Evolutionary conservation across 2,888 invertebrate species (phyloP), one percentile per base, ranked within the genome.

Genomic region (Pammene fasciana): DNA sequence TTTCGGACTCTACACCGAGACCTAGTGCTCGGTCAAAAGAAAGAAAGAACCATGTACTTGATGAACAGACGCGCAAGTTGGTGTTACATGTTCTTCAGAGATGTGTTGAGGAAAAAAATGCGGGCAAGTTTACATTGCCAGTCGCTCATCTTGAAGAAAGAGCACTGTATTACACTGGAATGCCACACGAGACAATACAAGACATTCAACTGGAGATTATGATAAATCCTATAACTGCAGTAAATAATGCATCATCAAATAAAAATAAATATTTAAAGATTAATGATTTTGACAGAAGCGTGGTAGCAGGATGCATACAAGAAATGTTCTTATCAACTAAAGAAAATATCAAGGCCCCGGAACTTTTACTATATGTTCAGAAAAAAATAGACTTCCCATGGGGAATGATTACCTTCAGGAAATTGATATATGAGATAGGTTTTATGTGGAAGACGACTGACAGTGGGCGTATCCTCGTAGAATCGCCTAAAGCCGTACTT

Each of bases 61-160:
- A 8, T 48, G 8, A 14, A 14, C n/a, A 14, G 46, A 48, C 46
- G 14, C 46, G 46, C 5, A n/a, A 48, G 48, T 16, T 48, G 13
- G 48, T 9, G 14, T 14, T 48, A 3, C 48, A 48, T 14, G 48
- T 48, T 14, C 14, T 48, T n/a, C 48, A 48, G 9, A 48, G 8
- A 13, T 48, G 48, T 48, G 7, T 48, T 48, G 48, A n/a, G 48
- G 48, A 48, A 48, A 48, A 48, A 14, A 48, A 48, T 3, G 48
- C 48, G 14, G 48, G 48, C 14, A n/a, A 9, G 6, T 48, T 13
- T 48, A 14, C 14, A 8, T 14, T 14, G n/a, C 48, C 48, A 14
- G 48, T 48, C 7, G n/a, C 5, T 48, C 5, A 16, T 5, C 48
- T 14, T 48, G 8, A 14, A 7, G 48, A 48, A 48, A 14, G 48